These are phyloP conservation scores for Sarcophaga peregrina DNA, from an alignment of 1,140 invertebrate genomes.

Conservation along the genomic window DNA sequence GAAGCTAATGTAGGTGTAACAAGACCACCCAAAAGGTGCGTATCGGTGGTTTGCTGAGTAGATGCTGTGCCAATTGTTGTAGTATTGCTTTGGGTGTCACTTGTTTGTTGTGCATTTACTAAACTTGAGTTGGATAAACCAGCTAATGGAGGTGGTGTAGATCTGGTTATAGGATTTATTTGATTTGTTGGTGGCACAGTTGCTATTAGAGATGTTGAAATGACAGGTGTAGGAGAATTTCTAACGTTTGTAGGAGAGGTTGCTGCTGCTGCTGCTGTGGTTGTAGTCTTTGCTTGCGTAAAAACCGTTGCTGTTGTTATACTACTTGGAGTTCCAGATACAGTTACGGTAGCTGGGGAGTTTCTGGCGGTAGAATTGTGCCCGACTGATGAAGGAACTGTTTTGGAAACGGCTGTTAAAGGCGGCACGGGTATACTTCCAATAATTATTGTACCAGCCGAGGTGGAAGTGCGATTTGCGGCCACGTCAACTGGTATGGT, in stretches of 20 bases:
- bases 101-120: conserved; percentile 25
- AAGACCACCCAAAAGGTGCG: conserved; percentile 47
- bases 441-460: conserved; percentile 42
- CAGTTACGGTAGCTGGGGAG: background rate
- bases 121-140: conserved; percentile 49
- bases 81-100: conserved; percentile 14
- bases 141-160: conserved; percentile 55
- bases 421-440: conserved; percentile 60
- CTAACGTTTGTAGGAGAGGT: background rate
- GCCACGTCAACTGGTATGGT: conserved; percentile 58
- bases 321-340: background rate
- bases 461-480: conserved; percentile 30
- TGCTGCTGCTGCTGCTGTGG: background rate
- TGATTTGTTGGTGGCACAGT: conserved; percentile 18
- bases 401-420: conserved; percentile 58
- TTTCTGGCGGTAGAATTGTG: conserved; percentile 42
- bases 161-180: conserved; percentile 31
- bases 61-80: background rate
- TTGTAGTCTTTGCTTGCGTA: background rate
- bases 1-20: conserved; percentile 57
- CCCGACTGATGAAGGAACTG: conserved; percentile 16
- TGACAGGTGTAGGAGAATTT: conserved; percentile 6
- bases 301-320: background rate
- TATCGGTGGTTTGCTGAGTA: background rate
- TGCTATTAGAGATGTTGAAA: conserved; percentile 6